Evolutionary conservation across 2,888 invertebrate species (phyloP), one percentile per base, ranked within the genome.

Genomic region (Stenodema calcarata): DNA sequence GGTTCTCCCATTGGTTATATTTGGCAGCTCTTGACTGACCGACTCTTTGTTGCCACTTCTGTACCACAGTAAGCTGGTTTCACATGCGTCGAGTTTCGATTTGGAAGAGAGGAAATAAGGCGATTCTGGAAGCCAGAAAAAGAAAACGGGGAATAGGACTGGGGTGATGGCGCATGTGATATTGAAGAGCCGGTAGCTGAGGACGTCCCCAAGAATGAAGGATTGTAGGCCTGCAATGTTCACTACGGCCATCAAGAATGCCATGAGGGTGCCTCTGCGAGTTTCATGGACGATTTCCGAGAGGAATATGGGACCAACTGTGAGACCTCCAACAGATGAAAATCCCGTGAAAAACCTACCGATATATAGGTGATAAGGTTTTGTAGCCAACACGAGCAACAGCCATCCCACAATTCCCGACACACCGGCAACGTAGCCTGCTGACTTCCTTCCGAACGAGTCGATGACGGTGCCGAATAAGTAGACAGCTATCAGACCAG

Each of bases 91-190:
- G n/a, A 16, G 30, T 76, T 54, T 75, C 23, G 18, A 47, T 30
- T 75, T 76, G 6, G 85, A 75, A 16, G 28, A 30, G 23, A 85
- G 44, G 27, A 18, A 85, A 27, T 76, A 76, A 1, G 85, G 85
- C 14, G 76, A 76, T 78, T 85, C 85, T 14, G 85, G 85, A n/a
- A 85, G 75, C 23, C 44, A 41, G 50, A 30, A 75, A 35, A 85
- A 85, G 50, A 85, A 54, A 0, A 85, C 1, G 12, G 76, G 62
- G 54, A 76, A 85, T 18, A 75, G 50, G 9, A 85, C 4, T 7
- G 82, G 35, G 14, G 41, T 27, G 12, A 82, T 28, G n/a, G 35
- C 0, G 42, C 69, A 35, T 16, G 41, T 30, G 41, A 62, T 42
- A 35, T 82, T 82, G 70, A 69, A 82, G 9, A 35, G 41, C 14